Evolutionary conservation across 2,888 invertebrate species (phyloP), one percentile per base, ranked within the genome.

Genomic region (Strigamia maritima): DNA sequence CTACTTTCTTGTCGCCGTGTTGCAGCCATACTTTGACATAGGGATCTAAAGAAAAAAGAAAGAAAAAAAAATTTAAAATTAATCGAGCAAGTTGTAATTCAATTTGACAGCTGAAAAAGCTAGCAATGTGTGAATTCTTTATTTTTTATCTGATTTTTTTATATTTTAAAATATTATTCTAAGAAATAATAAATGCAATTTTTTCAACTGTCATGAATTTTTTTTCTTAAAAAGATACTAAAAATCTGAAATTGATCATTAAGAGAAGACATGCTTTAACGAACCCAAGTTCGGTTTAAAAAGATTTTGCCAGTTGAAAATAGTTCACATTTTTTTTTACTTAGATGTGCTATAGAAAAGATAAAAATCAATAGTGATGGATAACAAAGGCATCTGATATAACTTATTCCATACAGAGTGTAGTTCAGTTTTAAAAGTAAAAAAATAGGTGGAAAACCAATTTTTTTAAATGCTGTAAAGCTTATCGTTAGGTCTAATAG

Each of bases 11-110:
- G 85, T 95, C 95, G 49, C 95, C 96, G 84, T 96, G 95, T 84
- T 95, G 95, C 75, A 97, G 90, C 97, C 97, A 97, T 16, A 97
- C 94, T 87, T 97, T 97, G n/a, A 97, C 97, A 88, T 97, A 97
- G 0, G 97, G 97, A 92, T 97, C 97, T 97, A 89, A 75, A 89
- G 22, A 14, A 44, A 78, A 44, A 35, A 28, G 2, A 65, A 26
- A 19, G 16, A 74, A 22, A 65, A 78, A 74, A 78, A 22, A 19
- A 65, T 24, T 60, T 35, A 1, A 19, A 77, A 78, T 78, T 44
- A 78, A 70, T 19, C 44, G 44, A 44, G 16, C 44, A 44, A n/a
- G n/a, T 44, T 24, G 24, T 28, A 22, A 24, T 28, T 77, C 77
- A 16, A 80, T 77, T 80, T 40, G 31, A n/a, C 49, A 54, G 70